Evolutionary conservation across 2,113 vertebrate genomes (phyloP).

Genomic region (Cichladusa arquata): DNA sequence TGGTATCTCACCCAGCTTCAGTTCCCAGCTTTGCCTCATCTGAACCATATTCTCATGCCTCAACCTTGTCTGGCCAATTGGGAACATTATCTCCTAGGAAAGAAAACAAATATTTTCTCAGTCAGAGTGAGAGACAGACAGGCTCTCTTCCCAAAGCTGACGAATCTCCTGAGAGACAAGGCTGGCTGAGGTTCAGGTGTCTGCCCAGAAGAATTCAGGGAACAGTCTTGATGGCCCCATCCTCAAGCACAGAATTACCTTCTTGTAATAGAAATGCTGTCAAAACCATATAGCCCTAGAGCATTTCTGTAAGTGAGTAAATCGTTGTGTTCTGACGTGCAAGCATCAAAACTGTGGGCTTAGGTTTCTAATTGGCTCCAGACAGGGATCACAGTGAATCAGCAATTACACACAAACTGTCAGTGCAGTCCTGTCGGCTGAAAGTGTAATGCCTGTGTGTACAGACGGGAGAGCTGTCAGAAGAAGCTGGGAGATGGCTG

Average conservation of each 20-base stretch:
- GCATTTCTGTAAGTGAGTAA: slow-evolving; percentile 7
- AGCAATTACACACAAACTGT: slow-evolving; percentile 46
- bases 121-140: background rate
- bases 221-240: background rate
- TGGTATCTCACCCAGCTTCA: background rate
- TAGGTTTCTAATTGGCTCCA: slow-evolving; percentile 43
- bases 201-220: background rate
- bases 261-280: background rate
- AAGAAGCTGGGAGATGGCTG: background rate
- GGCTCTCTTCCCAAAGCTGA: background rate
- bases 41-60: background rate
- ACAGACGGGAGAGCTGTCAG: background rate
- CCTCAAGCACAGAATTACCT: background rate
- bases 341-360: slow-evolving; percentile 12
- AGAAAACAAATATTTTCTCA: background rate
- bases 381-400: slow-evolving; percentile 7
- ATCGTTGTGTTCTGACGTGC: background rate
- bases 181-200: background rate
- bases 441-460: background rate
- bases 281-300: background rate
- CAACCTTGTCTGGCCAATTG: background rate
- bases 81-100: background rate
- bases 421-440: background rate
- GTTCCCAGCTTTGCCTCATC: background rate
- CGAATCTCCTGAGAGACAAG: background rate